Evolutionary conservation across 2,888 invertebrate genomes (phyloP).

Genomic region (Argynnis bischoffii): DNA sequence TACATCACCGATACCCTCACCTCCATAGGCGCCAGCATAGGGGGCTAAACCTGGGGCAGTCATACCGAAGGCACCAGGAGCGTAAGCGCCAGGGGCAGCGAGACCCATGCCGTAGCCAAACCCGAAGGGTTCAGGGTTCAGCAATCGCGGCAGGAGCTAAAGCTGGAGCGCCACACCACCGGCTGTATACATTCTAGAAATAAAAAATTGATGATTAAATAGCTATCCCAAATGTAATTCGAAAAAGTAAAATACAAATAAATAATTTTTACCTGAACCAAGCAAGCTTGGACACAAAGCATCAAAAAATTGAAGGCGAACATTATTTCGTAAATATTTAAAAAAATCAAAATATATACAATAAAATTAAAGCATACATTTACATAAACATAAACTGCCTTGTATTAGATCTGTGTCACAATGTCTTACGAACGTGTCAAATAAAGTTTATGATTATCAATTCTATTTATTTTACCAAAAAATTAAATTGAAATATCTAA

Average conservation of each 20-base stretch:
- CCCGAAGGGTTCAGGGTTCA: neutral
- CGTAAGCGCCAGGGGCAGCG: constrained; percentile 37
- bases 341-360: neutral
- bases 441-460: constrained; percentile 1
- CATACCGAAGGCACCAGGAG: constrained; percentile 5
- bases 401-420: neutral
- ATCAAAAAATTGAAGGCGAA: constrained; percentile 45
- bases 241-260: neutral
- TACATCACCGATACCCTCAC: constrained; percentile 48
- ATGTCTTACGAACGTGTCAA: neutral
- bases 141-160: neutral
- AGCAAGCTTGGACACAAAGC: constrained; percentile 48
- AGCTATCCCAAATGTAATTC: neutral
- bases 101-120: constrained; percentile 22
- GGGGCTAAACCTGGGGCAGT: constrained; percentile 2
- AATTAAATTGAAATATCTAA: too few species aligned
- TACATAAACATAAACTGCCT: neutral
- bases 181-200: constrained; percentile 38
- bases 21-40: constrained; percentile 42
- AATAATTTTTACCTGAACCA: constrained; percentile 45
- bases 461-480: neutral
- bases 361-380: neutral
- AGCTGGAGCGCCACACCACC: constrained; percentile 25
- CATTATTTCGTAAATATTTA: neutral
- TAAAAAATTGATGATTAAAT: neutral